phyloP scores from a whole-genome alignment of 2,113 vertebrate genomes.

The Manacus vitellinus region DNA sequence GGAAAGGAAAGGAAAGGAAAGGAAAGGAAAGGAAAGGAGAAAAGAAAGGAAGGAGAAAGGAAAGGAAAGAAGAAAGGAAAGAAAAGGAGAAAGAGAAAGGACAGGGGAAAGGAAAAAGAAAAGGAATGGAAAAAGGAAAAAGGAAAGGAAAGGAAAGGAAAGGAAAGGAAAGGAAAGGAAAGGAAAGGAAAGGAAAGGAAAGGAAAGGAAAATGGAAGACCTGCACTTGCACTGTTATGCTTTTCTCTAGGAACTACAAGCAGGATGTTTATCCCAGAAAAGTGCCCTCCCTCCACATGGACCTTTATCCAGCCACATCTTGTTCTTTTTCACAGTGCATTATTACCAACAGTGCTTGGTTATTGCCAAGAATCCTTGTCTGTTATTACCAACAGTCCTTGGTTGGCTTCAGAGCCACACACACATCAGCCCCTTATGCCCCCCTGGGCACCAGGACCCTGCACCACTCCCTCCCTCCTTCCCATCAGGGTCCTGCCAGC shows the following conservation, averaged over 20 bases:
- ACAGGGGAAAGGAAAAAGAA: too few relatives aligned
- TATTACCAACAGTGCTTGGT: neutral
- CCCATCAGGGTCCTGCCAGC: neutral
- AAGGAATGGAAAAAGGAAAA: too few relatives aligned
- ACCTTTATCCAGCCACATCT: neutral
- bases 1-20: too few relatives aligned
- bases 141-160: too few relatives aligned
- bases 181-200: too few relatives aligned
- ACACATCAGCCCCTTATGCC: neutral
- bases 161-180: too few relatives aligned
- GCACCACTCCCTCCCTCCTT: neutral
- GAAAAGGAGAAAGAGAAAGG: too few relatives aligned
- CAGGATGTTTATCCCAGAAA: neutral
- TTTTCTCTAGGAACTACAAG: neutral
- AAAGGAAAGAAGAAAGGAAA: too few relatives aligned
- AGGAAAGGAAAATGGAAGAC: neutral
- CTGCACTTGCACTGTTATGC: neutral
- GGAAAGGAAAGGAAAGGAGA: too few relatives aligned
- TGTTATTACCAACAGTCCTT: neutral
- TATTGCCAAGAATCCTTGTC: fast-evolving
- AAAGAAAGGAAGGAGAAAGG: too few relatives aligned
- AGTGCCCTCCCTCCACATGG: neutral
- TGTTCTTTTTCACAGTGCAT: neutral
- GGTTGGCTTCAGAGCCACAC: neutral
- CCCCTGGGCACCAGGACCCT: neutral